phyloP scores from a whole-genome alignment of 2,797 vertebrate genomes.

The Otolemur crassicaudatus region DNA sequence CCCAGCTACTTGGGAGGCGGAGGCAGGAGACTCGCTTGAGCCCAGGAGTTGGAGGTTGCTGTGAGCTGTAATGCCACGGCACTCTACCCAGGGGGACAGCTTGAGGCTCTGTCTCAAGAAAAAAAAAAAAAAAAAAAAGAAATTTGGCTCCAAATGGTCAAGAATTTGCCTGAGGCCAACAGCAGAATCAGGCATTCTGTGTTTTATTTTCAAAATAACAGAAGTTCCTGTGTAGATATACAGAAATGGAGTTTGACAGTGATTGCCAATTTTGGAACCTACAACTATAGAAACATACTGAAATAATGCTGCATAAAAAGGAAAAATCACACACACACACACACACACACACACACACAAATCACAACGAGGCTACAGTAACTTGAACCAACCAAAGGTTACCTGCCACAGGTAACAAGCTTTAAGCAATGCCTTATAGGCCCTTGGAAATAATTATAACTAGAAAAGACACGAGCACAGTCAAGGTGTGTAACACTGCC shows the following conservation, averaged over 20 bases:
- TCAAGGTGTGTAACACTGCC: neutral
- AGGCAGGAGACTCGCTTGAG: no score
- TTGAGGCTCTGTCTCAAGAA: no score
- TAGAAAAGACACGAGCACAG: neutral
- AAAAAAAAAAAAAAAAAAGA: no score
- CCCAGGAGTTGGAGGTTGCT: no score
- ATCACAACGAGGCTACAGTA: neutral
- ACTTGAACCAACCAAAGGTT: neutral
- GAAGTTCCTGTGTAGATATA: neutral
- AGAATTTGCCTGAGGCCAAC: neutral
- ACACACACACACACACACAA: neutral
- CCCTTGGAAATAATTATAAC: neutral
- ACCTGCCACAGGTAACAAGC: neutral
- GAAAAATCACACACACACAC: neutral
- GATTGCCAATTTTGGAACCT: neutral
- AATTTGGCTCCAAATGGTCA: neutral
- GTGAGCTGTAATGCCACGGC: no score
- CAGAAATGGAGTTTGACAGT: neutral
- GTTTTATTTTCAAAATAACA: slow-evolving; percentile 13
- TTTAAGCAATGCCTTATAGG: neutral
- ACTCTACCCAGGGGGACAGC: no score
- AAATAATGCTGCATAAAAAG: neutral
- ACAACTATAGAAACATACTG: neutral
- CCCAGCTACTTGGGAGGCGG: no score
- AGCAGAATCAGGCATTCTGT: neutral